Evolutionary conservation across 2,888 invertebrate species (phyloP).

Genomic region (Eugnorisma glareosa): DNA sequence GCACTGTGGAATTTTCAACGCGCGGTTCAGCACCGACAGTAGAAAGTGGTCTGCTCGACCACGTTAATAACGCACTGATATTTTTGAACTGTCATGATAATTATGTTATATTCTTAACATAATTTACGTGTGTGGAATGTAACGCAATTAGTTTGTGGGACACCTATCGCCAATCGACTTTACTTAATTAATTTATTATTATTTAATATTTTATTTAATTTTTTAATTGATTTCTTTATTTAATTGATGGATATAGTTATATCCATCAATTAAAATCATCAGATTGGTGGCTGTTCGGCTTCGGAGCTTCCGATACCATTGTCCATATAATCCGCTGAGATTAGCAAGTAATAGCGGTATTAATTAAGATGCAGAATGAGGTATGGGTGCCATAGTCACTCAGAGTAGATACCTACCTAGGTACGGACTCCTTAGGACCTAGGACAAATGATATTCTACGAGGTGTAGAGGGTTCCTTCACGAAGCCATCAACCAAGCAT

Average conservation of each 20-base stretch:
- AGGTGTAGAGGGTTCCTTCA: too few relatives aligned
- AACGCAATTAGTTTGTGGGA: neutral
- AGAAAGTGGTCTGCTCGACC: neutral
- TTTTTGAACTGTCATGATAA: neutral
- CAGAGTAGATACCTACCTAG: neutral
- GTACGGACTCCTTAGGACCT: neutral
- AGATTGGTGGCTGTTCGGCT: conserved; percentile 17
- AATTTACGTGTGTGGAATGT: neutral
- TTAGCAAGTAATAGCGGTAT: conserved; percentile 31
- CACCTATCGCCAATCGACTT: conserved; percentile 1
- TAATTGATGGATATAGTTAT: too few relatives aligned
- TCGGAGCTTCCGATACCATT: conserved; percentile 19
- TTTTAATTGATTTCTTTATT: too few relatives aligned
- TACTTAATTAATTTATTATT: too few relatives aligned
- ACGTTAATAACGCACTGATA: neutral
- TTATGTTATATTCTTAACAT: neutral
- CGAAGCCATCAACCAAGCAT: too few relatives aligned
- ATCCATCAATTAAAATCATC: conserved; percentile 31
- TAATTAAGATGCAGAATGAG: conserved; percentile 18
- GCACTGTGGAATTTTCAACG: neutral
- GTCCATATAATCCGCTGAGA: conserved; percentile 30
- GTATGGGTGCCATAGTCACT: neutral
- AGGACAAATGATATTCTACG: neutral
- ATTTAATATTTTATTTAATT: too few relatives aligned
- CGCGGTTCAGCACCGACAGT: neutral